Conservation (phyloP, 2,888 invertebrate species). For the Phoenoteleia sp. region DNA sequence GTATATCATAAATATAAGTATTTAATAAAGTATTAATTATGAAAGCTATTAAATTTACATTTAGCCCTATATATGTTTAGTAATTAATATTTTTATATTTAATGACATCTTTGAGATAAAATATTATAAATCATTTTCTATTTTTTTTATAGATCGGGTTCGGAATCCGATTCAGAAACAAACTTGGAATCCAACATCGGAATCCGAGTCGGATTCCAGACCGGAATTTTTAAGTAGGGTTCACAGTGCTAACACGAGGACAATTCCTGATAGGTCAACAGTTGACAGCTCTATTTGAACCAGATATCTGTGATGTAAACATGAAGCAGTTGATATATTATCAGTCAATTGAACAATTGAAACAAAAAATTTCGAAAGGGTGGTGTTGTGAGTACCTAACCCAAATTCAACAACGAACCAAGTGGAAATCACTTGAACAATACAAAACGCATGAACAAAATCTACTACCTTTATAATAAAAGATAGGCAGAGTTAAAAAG, state of each 20-base stretch:
- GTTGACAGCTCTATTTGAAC: not conserved
- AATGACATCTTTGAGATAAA: no score
- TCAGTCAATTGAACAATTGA: slow-evolving; percentile 3
- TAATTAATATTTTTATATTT: no score
- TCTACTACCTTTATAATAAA: not conserved
- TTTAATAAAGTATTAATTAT: no score
- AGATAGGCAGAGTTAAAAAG: not conserved
- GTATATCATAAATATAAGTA: no score
- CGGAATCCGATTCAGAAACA: no score
- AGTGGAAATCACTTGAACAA: not conserved
- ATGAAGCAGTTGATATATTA: not conserved
- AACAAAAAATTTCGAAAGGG: slow-evolving; percentile 4
- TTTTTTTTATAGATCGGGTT: no score
- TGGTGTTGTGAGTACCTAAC: slow-evolving; percentile 4
- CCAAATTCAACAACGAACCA: slow-evolving; percentile 10
- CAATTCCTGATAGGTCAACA: not conserved
- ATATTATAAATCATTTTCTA: no score
- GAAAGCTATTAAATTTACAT: no score
- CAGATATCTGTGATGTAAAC: not conserved
- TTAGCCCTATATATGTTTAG: no score
- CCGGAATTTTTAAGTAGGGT: no score
- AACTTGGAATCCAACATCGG: no score
- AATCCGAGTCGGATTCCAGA: no score
- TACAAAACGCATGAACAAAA: not conserved
- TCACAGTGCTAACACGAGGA: not conserved